Conservation (phyloP, 2,888 invertebrate species). For the Tetrapedia diversipes region DNA sequence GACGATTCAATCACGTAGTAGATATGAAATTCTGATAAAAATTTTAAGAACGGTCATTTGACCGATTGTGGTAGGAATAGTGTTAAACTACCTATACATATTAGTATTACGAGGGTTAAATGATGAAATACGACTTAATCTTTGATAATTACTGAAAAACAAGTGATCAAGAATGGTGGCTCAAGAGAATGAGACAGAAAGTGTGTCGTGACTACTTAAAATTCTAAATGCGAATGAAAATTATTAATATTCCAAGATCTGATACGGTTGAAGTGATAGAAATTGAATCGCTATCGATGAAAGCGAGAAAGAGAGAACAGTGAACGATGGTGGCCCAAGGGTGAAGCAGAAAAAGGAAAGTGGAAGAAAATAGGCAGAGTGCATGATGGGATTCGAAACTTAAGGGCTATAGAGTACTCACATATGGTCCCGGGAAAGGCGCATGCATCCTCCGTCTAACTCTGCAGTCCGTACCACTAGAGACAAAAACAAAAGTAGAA, state of each 20-base stretch:
- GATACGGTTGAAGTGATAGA: neutral
- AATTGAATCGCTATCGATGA: neutral
- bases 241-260: neutral
- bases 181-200: neutral
- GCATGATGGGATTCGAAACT: slow-evolving; percentile 65
- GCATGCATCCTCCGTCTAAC: slow-evolving; percentile 84
- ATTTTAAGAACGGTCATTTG: no score
- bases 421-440: slow-evolving; percentile 83
- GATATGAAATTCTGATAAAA: no score
- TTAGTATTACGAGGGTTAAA: no score
- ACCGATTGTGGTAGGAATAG: no score
- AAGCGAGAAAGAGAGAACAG: neutral
- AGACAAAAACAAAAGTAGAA: slow-evolving; percentile 82
- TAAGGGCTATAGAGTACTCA: slow-evolving; percentile 80
- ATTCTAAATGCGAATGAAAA: neutral
- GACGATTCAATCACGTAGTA: no score
- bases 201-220: neutral
- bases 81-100: no score
- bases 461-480: slow-evolving; percentile 84
- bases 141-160: neutral
- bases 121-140: neutral
- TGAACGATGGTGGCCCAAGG: neutral
- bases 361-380: slow-evolving; percentile 18
- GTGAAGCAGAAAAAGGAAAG: slow-evolving; percentile 24
- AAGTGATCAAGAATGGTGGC: neutral